phyloP scores from a whole-genome alignment of 2,797 vertebrate genomes.

The Sphenopsis melanotis region DNA sequence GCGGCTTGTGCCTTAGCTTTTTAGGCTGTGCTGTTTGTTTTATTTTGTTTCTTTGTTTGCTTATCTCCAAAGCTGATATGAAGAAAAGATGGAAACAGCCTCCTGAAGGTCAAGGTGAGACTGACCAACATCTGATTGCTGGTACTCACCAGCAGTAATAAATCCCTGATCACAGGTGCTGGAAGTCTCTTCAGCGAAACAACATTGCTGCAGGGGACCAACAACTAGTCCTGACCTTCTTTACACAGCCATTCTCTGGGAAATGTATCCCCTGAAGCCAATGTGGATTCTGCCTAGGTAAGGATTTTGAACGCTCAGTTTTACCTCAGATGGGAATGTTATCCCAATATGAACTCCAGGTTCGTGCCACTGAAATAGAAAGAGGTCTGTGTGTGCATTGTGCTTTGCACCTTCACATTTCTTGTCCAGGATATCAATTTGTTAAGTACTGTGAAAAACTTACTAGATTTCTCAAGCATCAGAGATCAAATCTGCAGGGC shows the following conservation, averaged over 20 bases:
- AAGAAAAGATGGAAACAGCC: background rate
- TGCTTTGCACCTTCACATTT: background rate
- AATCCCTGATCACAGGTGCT: background rate
- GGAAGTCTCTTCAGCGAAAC: background rate
- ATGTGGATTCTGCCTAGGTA: background rate
- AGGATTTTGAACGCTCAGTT: background rate
- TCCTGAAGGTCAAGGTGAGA: background rate
- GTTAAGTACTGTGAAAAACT: background rate
- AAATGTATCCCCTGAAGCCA: background rate
- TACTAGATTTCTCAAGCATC: background rate
- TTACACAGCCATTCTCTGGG: background rate
- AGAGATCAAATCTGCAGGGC: constrained; percentile 2
- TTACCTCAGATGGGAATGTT: background rate
- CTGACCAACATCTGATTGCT: background rate
- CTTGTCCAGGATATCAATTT: background rate
- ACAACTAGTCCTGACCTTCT: background rate
- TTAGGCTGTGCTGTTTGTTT: background rate
- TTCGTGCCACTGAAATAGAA: background rate
- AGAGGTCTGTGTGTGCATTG: background rate
- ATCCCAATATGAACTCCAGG: background rate
- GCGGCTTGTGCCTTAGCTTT: background rate
- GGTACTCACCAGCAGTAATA: background rate
- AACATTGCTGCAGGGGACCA: background rate
- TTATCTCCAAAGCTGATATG: background rate
- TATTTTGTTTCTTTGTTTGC: background rate